Base-by-base conservation (phyloP, 2,113 vertebrate species). In the Cavia aperea region DNA sequence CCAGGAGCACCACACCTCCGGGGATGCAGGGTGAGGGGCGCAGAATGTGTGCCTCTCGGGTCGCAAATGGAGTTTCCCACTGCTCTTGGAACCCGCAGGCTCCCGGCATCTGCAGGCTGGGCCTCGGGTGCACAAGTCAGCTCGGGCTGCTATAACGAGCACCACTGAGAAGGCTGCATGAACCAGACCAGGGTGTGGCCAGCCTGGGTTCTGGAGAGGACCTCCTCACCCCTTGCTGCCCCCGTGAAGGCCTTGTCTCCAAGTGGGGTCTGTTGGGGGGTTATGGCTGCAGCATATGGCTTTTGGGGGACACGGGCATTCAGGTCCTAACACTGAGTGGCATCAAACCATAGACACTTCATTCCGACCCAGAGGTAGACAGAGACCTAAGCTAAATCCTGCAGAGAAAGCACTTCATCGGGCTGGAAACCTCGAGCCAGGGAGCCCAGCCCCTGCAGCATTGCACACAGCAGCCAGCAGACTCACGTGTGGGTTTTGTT, bases 401-500 rank as follows among this genome's bases (percentile, higher is more conserved):
- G 51, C 23, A 26, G 43, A 83, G 65, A 62, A 62, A 31, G 39
- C 36, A 12, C 8, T 0, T 13, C 15, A 8, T 6, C 7, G 7
- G n/a, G 39, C 54, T 1, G 3, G 21, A 29, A 5, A 15, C 5
- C 1, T 26, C 1, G 5, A 31, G 46, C 56, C 12, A n/a, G 56
- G 4, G 36, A 23, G 13, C 1, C 6, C 2, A 36, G 31, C 43
- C 26, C 33, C 33, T 3, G 26, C 7, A 14, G 4, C 36, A 14
- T 39, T 11, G 2, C 36, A 1, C 21, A 23, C 4, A 2, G 10
- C 0, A 15, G 3, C 13, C 6, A 0, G 11, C 68, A 29, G 6
- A 29, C 3, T 29, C 24, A 9, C 23, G 1, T 26, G 1, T 21
- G 46, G 43, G 18, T 56, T 60, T 36, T 49, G 10, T 46, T 49